Evolutionary conservation across 1,140 invertebrate genomes (phyloP).

Genomic region (Scaptomyza montana): DNA sequence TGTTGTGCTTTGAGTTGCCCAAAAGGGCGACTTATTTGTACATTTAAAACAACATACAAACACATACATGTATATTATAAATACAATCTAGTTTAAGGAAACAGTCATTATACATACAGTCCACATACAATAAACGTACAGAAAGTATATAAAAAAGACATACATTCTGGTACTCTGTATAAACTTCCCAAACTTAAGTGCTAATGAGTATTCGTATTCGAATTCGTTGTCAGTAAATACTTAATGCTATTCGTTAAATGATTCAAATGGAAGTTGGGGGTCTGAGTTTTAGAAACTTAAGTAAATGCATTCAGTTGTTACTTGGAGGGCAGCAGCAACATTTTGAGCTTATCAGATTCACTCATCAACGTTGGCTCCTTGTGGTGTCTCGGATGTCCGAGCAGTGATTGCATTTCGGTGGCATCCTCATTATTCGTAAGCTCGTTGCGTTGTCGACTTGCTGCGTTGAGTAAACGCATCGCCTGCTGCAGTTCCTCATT

Average conservation of each 20-base stretch:
- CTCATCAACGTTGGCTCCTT: slow-evolving; percentile 74
- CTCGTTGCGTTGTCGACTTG: slow-evolving; percentile 65
- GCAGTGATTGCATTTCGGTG: slow-evolving; percentile 68
- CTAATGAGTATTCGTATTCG: slow-evolving; percentile 70
- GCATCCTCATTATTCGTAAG: slow-evolving; percentile 49
- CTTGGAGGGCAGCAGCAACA: slow-evolving; percentile 83
- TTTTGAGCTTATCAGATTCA: slow-evolving; percentile 84
- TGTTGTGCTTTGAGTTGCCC: slow-evolving; percentile 31
- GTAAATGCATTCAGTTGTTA: slow-evolving; percentile 70
- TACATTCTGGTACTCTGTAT: slow-evolving; percentile 16
- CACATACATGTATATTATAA: slow-evolving; percentile 10
- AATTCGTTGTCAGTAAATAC: slow-evolving; percentile 7
- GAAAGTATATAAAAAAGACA: slow-evolving; percentile 1
- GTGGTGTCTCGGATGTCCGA: slow-evolving; percentile 56
- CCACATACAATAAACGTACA: background rate
- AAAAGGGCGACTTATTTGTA: slow-evolving; percentile 44
- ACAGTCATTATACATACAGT: slow-evolving; percentile 45
- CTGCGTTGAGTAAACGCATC: slow-evolving; percentile 72
- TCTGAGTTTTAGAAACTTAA: slow-evolving; percentile 53
- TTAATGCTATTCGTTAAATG: background rate
- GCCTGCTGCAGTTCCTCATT: slow-evolving; percentile 76
- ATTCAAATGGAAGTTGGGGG: slow-evolving; percentile 38
- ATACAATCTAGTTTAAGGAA: slow-evolving; percentile 51
- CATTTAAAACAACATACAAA: slow-evolving; percentile 54
- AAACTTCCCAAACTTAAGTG: slow-evolving; percentile 40